Evolutionary conservation across 2,888 invertebrate genomes (phyloP), one percentile per base, ranked within the genome.

Genomic region (Linyphia triangularis): DNA sequence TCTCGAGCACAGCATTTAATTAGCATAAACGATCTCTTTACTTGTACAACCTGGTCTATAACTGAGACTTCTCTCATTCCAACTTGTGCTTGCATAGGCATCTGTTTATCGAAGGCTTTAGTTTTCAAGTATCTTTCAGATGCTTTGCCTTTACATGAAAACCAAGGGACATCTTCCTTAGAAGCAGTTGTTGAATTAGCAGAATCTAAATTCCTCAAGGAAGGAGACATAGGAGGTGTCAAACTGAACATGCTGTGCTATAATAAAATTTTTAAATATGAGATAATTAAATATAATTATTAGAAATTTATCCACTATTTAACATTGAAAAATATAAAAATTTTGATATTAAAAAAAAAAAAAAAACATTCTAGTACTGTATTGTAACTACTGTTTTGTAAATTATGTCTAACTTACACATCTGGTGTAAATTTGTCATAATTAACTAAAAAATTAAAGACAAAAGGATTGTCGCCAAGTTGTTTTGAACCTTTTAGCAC

Each of bases 141-240:
- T n/a, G n/a, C 5, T 16, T 1, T 51, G 30, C 59, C 75, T 51
- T 81, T 81, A 33, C 86, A 86, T 10, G 73, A 22, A 59, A 86
- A 86, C 16, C 67, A 81, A 22, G 86, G 79, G 4, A 28, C 16
- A 72, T 30, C 13, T 63, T 70, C 30, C n/a, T 16, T 28, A 13
- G 24, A 33, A 59, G 69, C 6, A 6, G 9, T 24, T 22, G 19
- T 22, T 43, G 67, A 78, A 28, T 16, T 59, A 10, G 33, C 33
- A 5, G 67, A 1, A 75, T 30, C 19, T 3, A 30, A 28, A 28
- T 9, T 1, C 28, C 10, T 59, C 10, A 4, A 72, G 30, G n/a
- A 10, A 9, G n/a, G 3, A 22, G 26, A 43, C 13, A 30, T 26
- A 6, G 57, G 30, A 73, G 43, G 59, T 16, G 28, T 43, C 24